A percentile compares a stretch with the other conserved stretches of the same genome.
phyloP scores from a whole-genome alignment of 2,888 invertebrate species.

The Dryocosmus kuriphilus region DNA sequence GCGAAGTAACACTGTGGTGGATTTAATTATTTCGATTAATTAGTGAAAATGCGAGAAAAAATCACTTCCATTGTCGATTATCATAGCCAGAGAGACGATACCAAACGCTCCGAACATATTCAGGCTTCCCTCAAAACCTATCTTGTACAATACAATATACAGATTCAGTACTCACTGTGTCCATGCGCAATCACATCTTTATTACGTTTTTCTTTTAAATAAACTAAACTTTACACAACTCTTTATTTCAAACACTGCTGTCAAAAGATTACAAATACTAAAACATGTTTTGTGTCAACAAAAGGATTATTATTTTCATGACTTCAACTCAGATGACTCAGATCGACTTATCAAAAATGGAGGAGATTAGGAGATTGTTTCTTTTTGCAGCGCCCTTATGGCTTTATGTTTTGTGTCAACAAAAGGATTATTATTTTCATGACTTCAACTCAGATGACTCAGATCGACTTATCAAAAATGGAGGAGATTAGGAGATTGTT shows the following conservation, averaged over 20 bases:
- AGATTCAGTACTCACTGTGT: not conserved
- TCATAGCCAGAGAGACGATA: too few relatives aligned
- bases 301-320: slow-evolving; percentile 29
- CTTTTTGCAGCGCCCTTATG: slow-evolving; percentile 25
- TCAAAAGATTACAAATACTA: not conserved
- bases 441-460: too few relatives aligned
- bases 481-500: slow-evolving; percentile 13
- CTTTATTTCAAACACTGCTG: not conserved
- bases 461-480: slow-evolving; percentile 22
- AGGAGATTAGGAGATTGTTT: slow-evolving; percentile 16
- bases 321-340: not conserved
- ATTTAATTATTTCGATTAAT: not conserved
- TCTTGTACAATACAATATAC: too few relatives aligned
- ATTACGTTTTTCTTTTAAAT: not conserved
- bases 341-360: slow-evolving; percentile 24
- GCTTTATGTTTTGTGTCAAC: slow-evolving; percentile 1
- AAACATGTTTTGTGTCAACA: slow-evolving; percentile 8
- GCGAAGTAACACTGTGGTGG: not conserved
- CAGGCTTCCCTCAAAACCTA: slow-evolving; percentile 18
- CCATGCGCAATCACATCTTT: slow-evolving; percentile 12
- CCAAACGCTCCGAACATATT: slow-evolving; percentile 20
- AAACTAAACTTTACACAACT: not conserved
- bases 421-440: slow-evolving; percentile 31
- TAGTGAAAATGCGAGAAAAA: not conserved
- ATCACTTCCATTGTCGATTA: slow-evolving; percentile 12